Evolutionary conservation across 1,140 invertebrate species (phyloP).

Genomic region (Penaeus indicus): DNA sequence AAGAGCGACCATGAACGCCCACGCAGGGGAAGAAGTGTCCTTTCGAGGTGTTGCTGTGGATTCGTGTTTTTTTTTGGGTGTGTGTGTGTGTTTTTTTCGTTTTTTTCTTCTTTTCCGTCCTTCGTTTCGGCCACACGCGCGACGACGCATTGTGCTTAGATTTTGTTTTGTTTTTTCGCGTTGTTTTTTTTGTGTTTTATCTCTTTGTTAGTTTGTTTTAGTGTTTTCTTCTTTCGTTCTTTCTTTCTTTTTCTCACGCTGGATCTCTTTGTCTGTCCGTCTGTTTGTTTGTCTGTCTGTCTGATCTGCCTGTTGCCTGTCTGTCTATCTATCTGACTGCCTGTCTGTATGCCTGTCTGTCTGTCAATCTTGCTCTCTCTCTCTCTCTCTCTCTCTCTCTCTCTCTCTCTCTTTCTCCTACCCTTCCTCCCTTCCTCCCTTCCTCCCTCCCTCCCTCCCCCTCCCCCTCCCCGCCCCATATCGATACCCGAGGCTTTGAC

Average conservation of each 20-base stretch:
- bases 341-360: conserved; percentile 8
- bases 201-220: too few species aligned
- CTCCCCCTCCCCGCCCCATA: background rate
- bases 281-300: too few species aligned
- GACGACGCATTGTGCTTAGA: too few species aligned
- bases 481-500: background rate
- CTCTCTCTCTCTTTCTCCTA: background rate
- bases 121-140: too few species aligned
- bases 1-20: too few species aligned
- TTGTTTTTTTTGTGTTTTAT: too few species aligned
- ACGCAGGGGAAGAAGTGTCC: too few species aligned
- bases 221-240: background rate
- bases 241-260: background rate
- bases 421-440: background rate
- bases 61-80: too few species aligned
- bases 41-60: too few species aligned
- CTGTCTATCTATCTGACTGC: background rate
- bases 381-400: conserved; percentile 18
- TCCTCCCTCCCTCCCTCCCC: background rate
- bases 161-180: too few species aligned
- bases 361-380: background rate
- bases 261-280: background rate
- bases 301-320: background rate
- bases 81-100: too few species aligned
- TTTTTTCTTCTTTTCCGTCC: too few species aligned